These are phyloP conservation scores for Deilephila elpenor DNA, from an alignment of 2,888 invertebrate species.

Conservation along the genomic window DNA sequence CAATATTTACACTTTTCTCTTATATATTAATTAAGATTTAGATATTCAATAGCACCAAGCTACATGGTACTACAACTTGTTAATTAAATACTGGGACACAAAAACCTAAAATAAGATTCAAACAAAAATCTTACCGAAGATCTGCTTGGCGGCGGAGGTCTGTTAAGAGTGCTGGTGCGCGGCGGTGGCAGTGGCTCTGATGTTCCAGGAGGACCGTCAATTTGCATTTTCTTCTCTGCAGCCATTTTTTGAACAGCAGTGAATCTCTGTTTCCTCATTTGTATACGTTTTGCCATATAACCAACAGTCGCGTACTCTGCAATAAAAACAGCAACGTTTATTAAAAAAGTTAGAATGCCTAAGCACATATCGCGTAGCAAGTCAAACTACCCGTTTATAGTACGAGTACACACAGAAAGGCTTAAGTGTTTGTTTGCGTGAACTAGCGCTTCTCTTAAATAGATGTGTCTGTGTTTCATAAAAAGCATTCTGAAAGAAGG, in stretches of 20 bases:
- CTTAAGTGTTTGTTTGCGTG: conserved; percentile 13
- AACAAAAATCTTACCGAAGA: conserved; percentile 62
- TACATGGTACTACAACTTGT: background rate
- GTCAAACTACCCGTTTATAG: conserved; percentile 23
- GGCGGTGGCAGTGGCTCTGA: conserved; percentile 85
- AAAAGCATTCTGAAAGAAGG: background rate
- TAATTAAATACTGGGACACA: background rate
- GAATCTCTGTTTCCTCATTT: conserved; percentile 97
- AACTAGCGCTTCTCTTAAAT: conserved; percentile 36
- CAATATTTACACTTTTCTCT: too few relatives aligned
- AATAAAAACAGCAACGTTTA: conserved; percentile 47
- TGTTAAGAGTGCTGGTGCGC: conserved; percentile 87
- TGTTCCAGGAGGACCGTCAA: conserved; percentile 89
- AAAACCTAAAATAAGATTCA: background rate
- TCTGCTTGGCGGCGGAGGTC: conserved; percentile 74
- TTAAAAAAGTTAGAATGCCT: conserved; percentile 25
- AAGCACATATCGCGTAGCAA: conserved; percentile 24
- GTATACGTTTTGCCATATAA: conserved; percentile 98
- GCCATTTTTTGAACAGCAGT: conserved; percentile 95
- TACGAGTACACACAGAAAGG: conserved; percentile 25
- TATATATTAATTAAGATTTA: too few relatives aligned
- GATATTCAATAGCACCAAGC: background rate
- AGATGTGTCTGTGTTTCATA: conserved; percentile 6
- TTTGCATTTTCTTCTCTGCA: conserved; percentile 93
- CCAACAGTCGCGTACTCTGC: conserved; percentile 99